A percentile compares a stretch with the other conserved stretches of the same genome.
Conservation (phyloP, 2,797 vertebrate species). For the Spea hammondii region DNA sequence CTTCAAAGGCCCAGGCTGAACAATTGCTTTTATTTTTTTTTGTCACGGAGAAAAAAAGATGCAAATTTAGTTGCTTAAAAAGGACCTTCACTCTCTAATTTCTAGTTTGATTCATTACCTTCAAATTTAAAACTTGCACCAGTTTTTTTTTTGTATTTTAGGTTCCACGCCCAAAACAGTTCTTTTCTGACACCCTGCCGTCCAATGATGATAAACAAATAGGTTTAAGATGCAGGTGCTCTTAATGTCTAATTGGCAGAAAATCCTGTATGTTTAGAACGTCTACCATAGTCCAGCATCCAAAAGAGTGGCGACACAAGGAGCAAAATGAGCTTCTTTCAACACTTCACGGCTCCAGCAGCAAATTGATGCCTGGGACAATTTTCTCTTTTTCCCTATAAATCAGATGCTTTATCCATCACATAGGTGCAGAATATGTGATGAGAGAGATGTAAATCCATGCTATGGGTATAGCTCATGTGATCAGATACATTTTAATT, state of each 20-base stretch:
- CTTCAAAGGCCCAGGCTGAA: slow-evolving; percentile 34
- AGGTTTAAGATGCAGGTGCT: slow-evolving; percentile 37
- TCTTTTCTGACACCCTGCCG: slow-evolving; percentile 6
- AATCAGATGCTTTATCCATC: no score
- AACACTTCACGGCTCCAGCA: not conserved
- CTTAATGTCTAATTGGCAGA: slow-evolving; percentile 26
- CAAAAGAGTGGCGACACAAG: slow-evolving; percentile 22
- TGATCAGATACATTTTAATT: no score
- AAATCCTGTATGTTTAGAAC: slow-evolving; percentile 12
- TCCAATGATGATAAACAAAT: slow-evolving; percentile 29
- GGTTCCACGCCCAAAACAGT: slow-evolving; percentile 12
- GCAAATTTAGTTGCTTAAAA: slow-evolving; percentile 45
- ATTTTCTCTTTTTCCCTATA: no score
- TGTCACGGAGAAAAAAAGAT: slow-evolving; percentile 38
- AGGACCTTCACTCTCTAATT: slow-evolving; percentile 39
- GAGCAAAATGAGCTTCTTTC: not conserved
- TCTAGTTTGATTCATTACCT: slow-evolving; percentile 46
- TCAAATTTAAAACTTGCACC: slow-evolving; percentile 42
- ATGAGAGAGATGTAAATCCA: no score
- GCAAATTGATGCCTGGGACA: not conserved
- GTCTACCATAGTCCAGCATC: slow-evolving; percentile 3
- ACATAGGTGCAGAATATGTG: no score
- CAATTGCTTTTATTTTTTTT: slow-evolving; percentile 17
- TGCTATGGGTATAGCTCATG: no score
- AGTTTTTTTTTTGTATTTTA: slow-evolving; percentile 1